Conservation (phyloP, 2,888 invertebrate genomes). For the Volucella zonaria region DNA sequence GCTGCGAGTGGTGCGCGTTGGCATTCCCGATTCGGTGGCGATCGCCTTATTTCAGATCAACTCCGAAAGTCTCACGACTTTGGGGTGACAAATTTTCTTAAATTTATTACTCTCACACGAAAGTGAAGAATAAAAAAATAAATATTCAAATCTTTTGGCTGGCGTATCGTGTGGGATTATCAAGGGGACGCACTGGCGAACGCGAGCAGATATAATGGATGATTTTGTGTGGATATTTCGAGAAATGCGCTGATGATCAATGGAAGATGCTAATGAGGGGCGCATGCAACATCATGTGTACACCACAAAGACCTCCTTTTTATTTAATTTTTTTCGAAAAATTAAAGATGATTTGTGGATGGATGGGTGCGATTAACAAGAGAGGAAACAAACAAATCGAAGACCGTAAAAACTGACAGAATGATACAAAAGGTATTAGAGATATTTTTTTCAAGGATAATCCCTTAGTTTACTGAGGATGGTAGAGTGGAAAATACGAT, state of each 20-base stretch:
- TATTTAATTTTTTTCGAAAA: too few relatives aligned
- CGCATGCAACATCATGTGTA: slow-evolving; percentile 25
- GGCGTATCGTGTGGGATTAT: slow-evolving; percentile 5
- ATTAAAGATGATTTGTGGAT: slow-evolving; percentile 30
- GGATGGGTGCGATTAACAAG: slow-evolving; percentile 21
- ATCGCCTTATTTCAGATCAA: too few relatives aligned
- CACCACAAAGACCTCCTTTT: not conserved
- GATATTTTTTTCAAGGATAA: slow-evolving; percentile 12
- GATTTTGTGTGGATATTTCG: slow-evolving; percentile 19
- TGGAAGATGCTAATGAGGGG: slow-evolving; percentile 37
- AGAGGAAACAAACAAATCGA: slow-evolving; percentile 22
- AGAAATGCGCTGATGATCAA: not conserved
- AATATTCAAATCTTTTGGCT: slow-evolving; percentile 19
- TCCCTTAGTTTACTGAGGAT: slow-evolving; percentile 2
- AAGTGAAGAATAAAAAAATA: not conserved
- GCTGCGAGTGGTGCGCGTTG: not conserved
- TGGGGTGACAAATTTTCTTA: slow-evolving; percentile 16
- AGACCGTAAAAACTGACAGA: slow-evolving; percentile 3
- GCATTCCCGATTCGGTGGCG: not conserved
- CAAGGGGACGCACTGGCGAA: not conserved
- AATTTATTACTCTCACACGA: slow-evolving; percentile 21
- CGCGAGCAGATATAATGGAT: not conserved
- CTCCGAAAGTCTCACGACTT: not conserved
- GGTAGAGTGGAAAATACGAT: too few relatives aligned
- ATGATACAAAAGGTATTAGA: not conserved